Evolutionary conservation across 1,140 invertebrate genomes (phyloP), one percentile per base, ranked within the genome.

Genomic region (Scylla paramamosain): DNA sequence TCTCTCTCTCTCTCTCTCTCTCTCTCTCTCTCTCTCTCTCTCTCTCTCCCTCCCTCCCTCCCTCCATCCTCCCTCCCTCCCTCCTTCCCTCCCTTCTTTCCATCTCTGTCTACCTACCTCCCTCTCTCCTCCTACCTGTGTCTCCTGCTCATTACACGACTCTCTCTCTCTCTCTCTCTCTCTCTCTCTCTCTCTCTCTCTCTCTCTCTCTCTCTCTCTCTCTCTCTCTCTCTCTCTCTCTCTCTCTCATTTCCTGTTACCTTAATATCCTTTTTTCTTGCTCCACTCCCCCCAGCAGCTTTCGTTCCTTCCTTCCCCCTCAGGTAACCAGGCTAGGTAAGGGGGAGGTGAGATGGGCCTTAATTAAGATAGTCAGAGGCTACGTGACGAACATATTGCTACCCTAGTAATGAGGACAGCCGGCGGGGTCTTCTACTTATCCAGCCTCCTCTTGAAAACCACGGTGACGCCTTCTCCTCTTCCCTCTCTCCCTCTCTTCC

Each of bases 191-290:
- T 20, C 20, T 77, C n/a, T 20, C 25, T 77, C 20, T n/a, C 16
- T n/a, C 20, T n/a, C 25, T n/a, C 20, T n/a, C 6, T n/a, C 67
- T n/a, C 4, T 25, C 20, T 25, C 20, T 67, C 84, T 87, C 14
- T 87, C 39, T 91, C 32, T 91, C 32, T 91, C 89, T 91, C 32
- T 91, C 89, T 91, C 32, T 91, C 90, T 91, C 39, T 91, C 90
- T 91, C 39, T 91, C 90, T 91, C 90, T 52, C 46, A 31, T 46
- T 88, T 88, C 86, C 45, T 46, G 12, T 25, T 77, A 77, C 25
- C n/a, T 77, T 59, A 20, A 59, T 59, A 59, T 59, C 2, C 10
- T 14, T 20, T 20, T 59, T n/a, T 77, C 31, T 88, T 88, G n/a
- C 20, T 77, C n/a, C 67, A n/a, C 8, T n/a, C 25, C n/a, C n/a